Base-by-base conservation (phyloP, 2,797 vertebrate species). In the Brachyalestes nurse region DNA sequence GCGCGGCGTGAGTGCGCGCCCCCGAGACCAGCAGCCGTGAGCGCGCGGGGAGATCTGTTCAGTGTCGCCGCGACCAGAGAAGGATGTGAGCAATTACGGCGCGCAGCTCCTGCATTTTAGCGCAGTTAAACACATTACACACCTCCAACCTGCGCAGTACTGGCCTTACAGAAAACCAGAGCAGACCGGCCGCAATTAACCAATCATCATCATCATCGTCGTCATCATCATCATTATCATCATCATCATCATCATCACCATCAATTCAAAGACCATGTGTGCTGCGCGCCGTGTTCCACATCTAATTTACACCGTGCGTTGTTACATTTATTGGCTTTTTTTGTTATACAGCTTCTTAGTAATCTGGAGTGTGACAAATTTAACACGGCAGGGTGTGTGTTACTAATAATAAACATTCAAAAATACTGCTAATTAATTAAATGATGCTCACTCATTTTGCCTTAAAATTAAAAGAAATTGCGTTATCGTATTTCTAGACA, bases 71-170 rank as follows among this genome's bases (percentile, higher is more conserved):
- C 92, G 91, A 92, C 92, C 94, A 93, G 91, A 93, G 92, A 93
- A 93, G 95, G 95, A 96, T 97, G 96, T 95, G 91, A 96, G 94
- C 94, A 96, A 96, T 97, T 97, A 96, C 92, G 96, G 96, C 95
- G 95, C 92, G 95, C 28, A 64, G 61, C 61, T 62, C 60, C 61
- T 38, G 58, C 61, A 94, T 95, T 96, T 96, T 94, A 91, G 89
- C 87, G 58, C 79, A 90, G 93, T 95, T 95, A 95, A 95, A 94
- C 90, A 92, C 91, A 94, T 95, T 95, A 95, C 93, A 93, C 90
- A 92, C 91, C 92, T 94, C 90, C 87, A 88, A 90, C 88, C 87
- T 90, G 91, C 86, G 89, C 91, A 89, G 87, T 84, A 79, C 85
- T 82, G 84, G 85, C 81, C 79, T 82, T 80, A 86, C 78, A 88